phyloP scores from a whole-genome alignment of 2,888 invertebrate species.

The Chloroclysta siterata region DNA sequence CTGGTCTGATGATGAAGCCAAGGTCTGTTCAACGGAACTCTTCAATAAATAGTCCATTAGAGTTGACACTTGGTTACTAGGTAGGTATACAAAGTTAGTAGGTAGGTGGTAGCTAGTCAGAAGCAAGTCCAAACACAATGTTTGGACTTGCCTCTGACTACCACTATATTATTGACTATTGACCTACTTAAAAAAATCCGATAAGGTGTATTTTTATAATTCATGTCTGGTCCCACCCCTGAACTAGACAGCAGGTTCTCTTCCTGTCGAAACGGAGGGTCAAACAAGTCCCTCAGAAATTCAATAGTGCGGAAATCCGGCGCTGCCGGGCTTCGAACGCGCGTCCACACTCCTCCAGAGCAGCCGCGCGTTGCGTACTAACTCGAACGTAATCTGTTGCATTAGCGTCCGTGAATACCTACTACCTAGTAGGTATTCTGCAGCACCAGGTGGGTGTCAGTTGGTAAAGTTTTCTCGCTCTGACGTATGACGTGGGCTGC shows the following conservation, averaged over 20 bases:
- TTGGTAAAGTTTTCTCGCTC: slow-evolving; percentile 69
- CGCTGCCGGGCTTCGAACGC: slow-evolving; percentile 58
- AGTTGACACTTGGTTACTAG: too few relatives aligned
- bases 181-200: too few relatives aligned
- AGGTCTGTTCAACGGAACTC: too few relatives aligned
- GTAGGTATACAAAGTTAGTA: too few relatives aligned
- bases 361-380: slow-evolving; percentile 1
- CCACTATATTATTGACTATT: too few relatives aligned
- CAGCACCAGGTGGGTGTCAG: slow-evolving; percentile 68
- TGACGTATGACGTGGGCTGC: slow-evolving; percentile 43
- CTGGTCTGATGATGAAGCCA: too few relatives aligned
- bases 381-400: slow-evolving; percentile 16
- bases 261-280: slow-evolving; percentile 58
- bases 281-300: slow-evolving; percentile 57
- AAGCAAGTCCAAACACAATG: too few relatives aligned
- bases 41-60: too few relatives aligned
- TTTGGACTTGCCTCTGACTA: too few relatives aligned
- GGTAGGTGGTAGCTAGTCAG: too few relatives aligned
- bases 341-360: slow-evolving; percentile 49
- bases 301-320: slow-evolving; percentile 76
- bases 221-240: background rate
- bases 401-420: slow-evolving; percentile 42
- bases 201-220: too few relatives aligned
- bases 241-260: slow-evolving; percentile 34
- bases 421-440: slow-evolving; percentile 14